Evolutionary conservation across 2,888 invertebrate species (phyloP).

Genomic region (Tinea pellionella): DNA sequence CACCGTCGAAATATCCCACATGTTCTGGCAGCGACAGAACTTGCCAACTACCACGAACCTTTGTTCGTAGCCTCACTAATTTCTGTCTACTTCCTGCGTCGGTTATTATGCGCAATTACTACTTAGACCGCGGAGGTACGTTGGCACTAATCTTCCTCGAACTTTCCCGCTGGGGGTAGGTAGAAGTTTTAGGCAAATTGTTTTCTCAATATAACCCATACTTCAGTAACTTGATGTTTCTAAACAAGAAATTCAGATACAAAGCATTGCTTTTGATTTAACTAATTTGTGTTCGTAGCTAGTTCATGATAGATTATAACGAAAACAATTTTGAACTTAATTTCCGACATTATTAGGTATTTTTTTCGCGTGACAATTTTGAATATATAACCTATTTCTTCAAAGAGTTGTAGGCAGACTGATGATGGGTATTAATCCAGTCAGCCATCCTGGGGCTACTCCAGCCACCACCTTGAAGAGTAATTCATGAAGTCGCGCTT

Average conservation of each 20-base stretch:
- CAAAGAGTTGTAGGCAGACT: no score
- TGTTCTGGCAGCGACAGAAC: neutral
- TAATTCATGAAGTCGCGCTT: no score
- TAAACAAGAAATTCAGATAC: neutral
- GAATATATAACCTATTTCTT: no score
- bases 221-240: neutral
- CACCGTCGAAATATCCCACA: neutral
- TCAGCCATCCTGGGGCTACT: no score
- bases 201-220: neutral
- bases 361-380: no score
- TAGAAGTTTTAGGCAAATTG: neutral
- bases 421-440: no score
- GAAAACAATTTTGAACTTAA: no score
- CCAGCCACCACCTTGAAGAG: no score
- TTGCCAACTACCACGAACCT: conserved; percentile 19
- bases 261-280: no score
- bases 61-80: conserved; percentile 25
- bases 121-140: conserved; percentile 29
- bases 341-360: no score
- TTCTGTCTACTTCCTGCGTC: conserved; percentile 16
- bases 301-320: no score
- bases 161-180: neutral
- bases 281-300: no score
- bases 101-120: conserved; percentile 60
- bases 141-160: neutral